Base-by-base conservation (phyloP, 2,113 vertebrate species). In the Paracanthobrama guichenoti region DNA sequence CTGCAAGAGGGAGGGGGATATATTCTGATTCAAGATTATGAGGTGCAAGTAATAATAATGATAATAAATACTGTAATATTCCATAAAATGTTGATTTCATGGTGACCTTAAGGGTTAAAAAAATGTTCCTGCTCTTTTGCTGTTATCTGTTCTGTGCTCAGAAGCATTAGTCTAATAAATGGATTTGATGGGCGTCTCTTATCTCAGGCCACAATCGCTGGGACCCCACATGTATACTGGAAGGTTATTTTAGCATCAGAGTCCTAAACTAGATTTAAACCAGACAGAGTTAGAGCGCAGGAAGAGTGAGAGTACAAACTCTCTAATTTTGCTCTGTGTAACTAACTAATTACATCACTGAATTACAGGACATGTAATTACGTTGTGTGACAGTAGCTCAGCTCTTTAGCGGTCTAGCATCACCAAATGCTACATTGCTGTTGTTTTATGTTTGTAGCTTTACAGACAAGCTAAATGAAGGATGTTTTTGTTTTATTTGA, bases 251-350 rank as follows among this genome's bases (percentile, higher is more conserved):
- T 93, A 92, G 90, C 90, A 66, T 73, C 72, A n/a, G 91, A 89
- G 81, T 81, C 50, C 83, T 92, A 93, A 94, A 92, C 93, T 86
- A 94, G 92, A 93, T 94, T 92, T 89, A 86, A 82, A 69, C 0
- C 78, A 86, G 64, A 86, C 64, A 78, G 77, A 69, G 79, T 72
- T 24, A 14, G 14, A 75, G 66, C 50, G 6, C 53, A 57, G 14
- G 50, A 50, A 20, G 28, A 67, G 57, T 11, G 59, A 14, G 73
- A 59, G 74, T 16, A 20, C 39, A 53, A 6, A 13, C 6, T 44
- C 3, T 22, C 18, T 46, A 1, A n/a, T 46, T 46, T 5, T 24
- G 9, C 71, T 26, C 42, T 26, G 42, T 26, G 42, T 16, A 13
- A 2, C 13, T 24, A 24, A 18, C 18, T 39, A 22, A 69, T 69